Evolutionary conservation across 1,140 invertebrate species (phyloP), one percentile per base, ranked within the genome.

Genomic region (Drosophila sechellia): DNA sequence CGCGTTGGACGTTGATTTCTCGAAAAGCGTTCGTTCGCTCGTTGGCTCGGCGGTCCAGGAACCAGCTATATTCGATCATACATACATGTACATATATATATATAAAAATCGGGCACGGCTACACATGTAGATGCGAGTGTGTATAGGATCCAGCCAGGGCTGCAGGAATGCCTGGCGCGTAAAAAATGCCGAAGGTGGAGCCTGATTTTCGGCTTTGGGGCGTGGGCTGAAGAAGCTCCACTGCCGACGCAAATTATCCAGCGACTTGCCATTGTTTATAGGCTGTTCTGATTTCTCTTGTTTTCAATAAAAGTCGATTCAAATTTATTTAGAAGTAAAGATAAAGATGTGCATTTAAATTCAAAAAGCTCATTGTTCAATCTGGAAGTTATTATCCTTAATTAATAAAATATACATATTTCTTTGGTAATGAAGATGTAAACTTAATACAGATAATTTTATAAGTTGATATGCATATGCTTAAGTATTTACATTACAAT

Each of bases 1-100:
- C 80, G 79, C 80, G 85, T 80, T 89, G 77, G 84, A 89, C 83
- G 83, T 87, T 87, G 83, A 87, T 87, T 87, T 87, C 83, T 87
- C 72, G 84, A 87, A 86, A 87, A 87, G 79, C 84, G 79, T 87
- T 87, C 84, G 81, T 60, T 35, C 43, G 40, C n/a, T 34, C 48
- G 59, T 34, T 50, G n/a, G 73, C 66, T 79, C 77, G 64, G 61
- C 20, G 58, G 54, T 68, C 60, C 59, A 68, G 64, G 60, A 68
- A 68, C 64, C 64, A 65, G 64, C 65, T 59, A 52, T 53, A 53
- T 77, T 37, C 46, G 54, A 56, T 31, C 42, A 37, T 59, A 31
- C 27, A 42, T 43, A 15, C 34, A 37, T n/a, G 39, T 34, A 31
- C 2, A 10, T 3, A 3, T 10, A 3, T 31, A 52, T 68, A 42